phyloP scores from a whole-genome alignment of 1,140 invertebrate species.

The Caenorhabditis tropicalis region DNA sequence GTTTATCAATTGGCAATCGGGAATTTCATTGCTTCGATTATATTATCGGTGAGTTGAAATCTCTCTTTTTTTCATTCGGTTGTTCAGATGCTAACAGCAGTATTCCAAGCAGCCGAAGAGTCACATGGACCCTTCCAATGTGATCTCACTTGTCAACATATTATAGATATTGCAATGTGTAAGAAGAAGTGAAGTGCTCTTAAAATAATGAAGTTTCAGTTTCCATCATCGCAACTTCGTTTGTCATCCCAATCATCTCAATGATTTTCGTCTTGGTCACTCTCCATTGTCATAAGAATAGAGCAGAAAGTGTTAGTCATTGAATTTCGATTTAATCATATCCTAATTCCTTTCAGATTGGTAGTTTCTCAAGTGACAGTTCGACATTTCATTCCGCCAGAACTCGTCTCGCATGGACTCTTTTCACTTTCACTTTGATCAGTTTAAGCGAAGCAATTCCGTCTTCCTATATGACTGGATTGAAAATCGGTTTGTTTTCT shows the following conservation, averaged over 20 bases:
- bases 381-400: not conserved
- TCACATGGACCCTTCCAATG: not conserved
- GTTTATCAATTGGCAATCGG: not conserved
- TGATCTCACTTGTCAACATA: not conserved
- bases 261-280: not conserved
- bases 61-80: not conserved
- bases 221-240: not conserved
- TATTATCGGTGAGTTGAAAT: not conserved
- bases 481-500: not conserved
- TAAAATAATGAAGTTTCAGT: not conserved
- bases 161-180: not conserved
- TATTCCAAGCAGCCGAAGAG: not conserved
- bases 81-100: not conserved
- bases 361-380: not conserved
- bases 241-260: not conserved
- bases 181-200: not conserved
- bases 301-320: not conserved
- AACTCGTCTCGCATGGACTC: not conserved
- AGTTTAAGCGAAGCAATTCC: not conserved
- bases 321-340: not conserved
- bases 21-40: not conserved
- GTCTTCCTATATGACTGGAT: not conserved
- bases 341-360: not conserved
- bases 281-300: not conserved
- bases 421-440: constrained; percentile 10